phyloP scores from a whole-genome alignment of 2,797 vertebrate genomes.

The Glossophaga mutica region DNA sequence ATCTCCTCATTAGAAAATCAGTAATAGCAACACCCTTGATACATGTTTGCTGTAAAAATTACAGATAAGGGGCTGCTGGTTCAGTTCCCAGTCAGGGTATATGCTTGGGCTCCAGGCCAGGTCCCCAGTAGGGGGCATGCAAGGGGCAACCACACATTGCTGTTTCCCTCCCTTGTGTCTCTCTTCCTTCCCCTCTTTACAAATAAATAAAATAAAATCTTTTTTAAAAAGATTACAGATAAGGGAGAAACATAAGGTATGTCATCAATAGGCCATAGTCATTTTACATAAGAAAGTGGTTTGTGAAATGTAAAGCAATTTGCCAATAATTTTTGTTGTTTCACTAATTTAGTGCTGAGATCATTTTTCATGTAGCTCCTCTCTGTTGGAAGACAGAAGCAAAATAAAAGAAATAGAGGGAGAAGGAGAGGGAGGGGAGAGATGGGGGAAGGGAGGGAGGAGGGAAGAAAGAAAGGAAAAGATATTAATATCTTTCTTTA shows the following conservation, averaged over 20 bases:
- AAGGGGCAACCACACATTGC: too few species aligned
- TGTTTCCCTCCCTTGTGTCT: too few species aligned
- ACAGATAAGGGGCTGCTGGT: too few species aligned
- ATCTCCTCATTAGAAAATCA: background rate
- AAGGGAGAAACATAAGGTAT: accelerated
- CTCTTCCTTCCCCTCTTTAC: too few species aligned
- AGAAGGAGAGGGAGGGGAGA: accelerated
- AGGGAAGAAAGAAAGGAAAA: too few species aligned
- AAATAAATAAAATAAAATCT: too few species aligned
- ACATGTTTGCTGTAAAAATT: background rate
- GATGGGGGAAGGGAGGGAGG: accelerated
- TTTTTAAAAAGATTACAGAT: too few species aligned
- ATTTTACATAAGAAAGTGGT: background rate
- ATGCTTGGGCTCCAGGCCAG: too few species aligned
- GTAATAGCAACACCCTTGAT: accelerated
- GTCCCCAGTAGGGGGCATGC: too few species aligned
- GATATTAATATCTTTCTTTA: background rate
- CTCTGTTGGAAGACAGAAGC: background rate
- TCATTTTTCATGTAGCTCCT: background rate
- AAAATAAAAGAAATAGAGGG: background rate
- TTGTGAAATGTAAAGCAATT: background rate
- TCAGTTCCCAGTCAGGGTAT: too few species aligned
- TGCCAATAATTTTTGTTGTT: background rate
- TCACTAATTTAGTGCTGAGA: background rate
- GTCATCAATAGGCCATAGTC: accelerated